A percentile compares a stretch with the other conserved stretches of the same genome.
Conservation (phyloP, 2,888 invertebrate species). For the Machimus atricapillus region DNA sequence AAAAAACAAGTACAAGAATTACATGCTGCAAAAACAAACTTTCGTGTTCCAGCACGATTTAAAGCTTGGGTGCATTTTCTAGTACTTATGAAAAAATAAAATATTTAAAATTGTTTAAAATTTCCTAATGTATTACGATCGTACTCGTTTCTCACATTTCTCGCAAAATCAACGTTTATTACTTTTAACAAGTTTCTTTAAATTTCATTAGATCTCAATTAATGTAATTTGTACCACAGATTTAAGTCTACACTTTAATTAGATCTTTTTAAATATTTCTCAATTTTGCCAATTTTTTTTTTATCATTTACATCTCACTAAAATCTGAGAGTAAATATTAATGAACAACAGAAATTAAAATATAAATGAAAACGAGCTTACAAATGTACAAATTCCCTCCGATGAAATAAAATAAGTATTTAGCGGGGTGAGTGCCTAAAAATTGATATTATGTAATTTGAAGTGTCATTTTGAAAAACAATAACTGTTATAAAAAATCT, state of each 20-base stretch:
- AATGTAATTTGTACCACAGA: conserved; percentile 23
- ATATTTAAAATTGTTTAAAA: background rate
- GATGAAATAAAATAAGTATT: background rate
- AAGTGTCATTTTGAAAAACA: no score
- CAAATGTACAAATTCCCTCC: background rate
- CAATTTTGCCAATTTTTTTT: background rate
- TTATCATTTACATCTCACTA: background rate
- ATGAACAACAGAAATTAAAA: background rate
- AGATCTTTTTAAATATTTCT: background rate
- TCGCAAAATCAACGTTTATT: background rate
- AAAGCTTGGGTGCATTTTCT: background rate
- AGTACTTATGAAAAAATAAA: background rate
- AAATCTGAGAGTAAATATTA: background rate
- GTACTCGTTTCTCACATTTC: background rate
- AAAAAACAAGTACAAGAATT: background rate
- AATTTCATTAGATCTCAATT: background rate
- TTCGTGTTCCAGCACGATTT: background rate
- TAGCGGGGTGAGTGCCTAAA: background rate
- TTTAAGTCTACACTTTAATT: conserved; percentile 1
- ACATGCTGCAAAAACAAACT: background rate
- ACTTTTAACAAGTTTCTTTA: background rate
- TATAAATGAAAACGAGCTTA: background rate
- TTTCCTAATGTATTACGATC: background rate
- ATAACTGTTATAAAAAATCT: no score
- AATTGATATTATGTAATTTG: background rate